Conservation (phyloP, 2,113 vertebrate species). For the Python bivittatus region DNA sequence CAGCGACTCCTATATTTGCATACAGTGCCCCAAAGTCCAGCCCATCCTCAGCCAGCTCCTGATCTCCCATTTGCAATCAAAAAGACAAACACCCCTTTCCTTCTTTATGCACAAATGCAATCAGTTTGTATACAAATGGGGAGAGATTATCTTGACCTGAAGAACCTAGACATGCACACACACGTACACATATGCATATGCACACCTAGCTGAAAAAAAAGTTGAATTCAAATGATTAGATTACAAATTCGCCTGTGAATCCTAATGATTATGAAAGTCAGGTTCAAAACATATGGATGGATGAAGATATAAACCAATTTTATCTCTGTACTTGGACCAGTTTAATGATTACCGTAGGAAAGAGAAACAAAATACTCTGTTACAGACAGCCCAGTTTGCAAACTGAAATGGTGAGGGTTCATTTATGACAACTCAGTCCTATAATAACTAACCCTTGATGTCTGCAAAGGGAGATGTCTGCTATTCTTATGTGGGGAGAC, state of each 20-base stretch:
- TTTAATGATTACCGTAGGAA: neutral
- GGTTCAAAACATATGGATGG: neutral
- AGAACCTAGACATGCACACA: neutral
- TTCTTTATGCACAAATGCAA: neutral
- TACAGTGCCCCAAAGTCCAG: neutral
- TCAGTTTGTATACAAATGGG: neutral
- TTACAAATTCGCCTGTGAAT: neutral
- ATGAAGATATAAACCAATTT: neutral
- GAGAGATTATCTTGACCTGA: neutral
- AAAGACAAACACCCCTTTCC: neutral
- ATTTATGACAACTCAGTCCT: neutral
- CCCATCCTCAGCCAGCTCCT: neutral
- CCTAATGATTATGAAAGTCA: neutral
- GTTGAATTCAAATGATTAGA: neutral
- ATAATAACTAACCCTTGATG: neutral
- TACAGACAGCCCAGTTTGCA: neutral
- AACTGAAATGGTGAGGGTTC: neutral
- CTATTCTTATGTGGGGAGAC: neutral
- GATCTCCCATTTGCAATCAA: neutral
- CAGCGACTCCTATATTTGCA: neutral
- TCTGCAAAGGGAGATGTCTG: neutral
- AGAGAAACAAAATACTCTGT: accelerated
- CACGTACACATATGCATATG: no score
- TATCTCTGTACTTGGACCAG: neutral
- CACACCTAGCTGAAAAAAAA: neutral